Evolutionary conservation across 2,797 vertebrate species (phyloP), one percentile per base, ranked within the genome.

Genomic region (Darevskia nairensis): DNA sequence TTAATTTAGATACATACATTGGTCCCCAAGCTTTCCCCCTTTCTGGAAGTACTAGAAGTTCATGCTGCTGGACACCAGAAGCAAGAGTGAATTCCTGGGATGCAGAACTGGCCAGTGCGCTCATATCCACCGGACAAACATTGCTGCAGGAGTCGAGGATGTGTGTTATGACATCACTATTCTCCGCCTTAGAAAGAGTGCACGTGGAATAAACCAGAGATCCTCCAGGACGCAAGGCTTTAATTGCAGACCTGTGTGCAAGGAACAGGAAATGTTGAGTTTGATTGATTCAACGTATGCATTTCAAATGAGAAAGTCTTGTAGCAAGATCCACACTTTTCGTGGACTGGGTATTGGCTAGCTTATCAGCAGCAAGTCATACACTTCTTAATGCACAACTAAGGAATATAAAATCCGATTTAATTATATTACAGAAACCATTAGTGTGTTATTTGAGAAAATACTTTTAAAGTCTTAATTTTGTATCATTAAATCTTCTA

Each of bases 181-280:
- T 99, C 94, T 99, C 99, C 85, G 97, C 97, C 92, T 89, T 97
- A 82, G 98, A 99, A 77, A 99, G 96, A 0, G 98, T 99, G 94
- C 99, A 99, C 0, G 99, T 99, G 59, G 98, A 99, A 93, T 99
- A 99, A 75, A 99, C 98, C 84, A 99, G 95, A 0, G 94, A 90
- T 6, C 99, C 99, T 87, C 99, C 98, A 59, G 98, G 99, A 92
- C 97, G 97, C 86, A 99, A 96, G 0, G 98, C 97, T 88, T 97
- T 95, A 91, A 99, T 75, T 4, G 98, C 98, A 92, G 98, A 99
- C 94, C 99, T 99, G 96, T 23, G 89, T 86, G 68, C 10, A 88
- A 71, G 84, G 84, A 86, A 66, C 10, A 19, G 80, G 15, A 87
- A 19, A 85, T 46, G n/a, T 46, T 77, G 71, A 86, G 77, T 89